Evolutionary conservation across 1,140 invertebrate genomes (phyloP).

Genomic region (Anastrepha ludens): DNA sequence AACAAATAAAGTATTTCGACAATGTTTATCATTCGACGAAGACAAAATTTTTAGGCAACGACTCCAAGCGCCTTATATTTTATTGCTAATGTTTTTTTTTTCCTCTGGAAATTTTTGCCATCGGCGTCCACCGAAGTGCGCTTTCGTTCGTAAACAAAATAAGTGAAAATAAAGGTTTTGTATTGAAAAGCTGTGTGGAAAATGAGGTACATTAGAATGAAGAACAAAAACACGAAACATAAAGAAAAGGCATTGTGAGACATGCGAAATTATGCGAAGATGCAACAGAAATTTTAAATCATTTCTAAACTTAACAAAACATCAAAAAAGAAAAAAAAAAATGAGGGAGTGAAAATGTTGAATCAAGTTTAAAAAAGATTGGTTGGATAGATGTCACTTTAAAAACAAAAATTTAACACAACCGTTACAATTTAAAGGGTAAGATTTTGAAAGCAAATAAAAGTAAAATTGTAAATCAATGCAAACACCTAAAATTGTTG

Average conservation of each 20-base stretch:
- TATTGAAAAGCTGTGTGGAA: slow-evolving; percentile 74
- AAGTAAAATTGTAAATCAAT: slow-evolving; percentile 25
- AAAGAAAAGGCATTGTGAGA: slow-evolving; percentile 74
- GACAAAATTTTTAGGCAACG: neutral
- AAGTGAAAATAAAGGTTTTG: slow-evolving; percentile 29
- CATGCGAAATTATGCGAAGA: slow-evolving; percentile 63
- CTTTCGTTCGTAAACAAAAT: slow-evolving; percentile 21
- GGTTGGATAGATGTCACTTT: neutral
- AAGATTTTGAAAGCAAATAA: slow-evolving; percentile 11
- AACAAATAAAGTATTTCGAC: slow-evolving; percentile 11
- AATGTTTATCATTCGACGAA: neutral
- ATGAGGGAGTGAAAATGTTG: neutral
- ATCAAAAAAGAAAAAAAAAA: neutral
- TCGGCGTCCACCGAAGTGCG: slow-evolving; percentile 16
- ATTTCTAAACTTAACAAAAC: slow-evolving; percentile 62
- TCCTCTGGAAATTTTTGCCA: slow-evolving; percentile 14
- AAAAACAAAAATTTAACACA: neutral
- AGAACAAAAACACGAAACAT: slow-evolving; percentile 63
- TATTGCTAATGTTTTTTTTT: neutral
- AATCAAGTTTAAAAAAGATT: neutral
- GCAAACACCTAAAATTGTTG: slow-evolving; percentile 11
- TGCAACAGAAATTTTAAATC: slow-evolving; percentile 58
- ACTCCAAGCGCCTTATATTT: neutral
- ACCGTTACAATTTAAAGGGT: slow-evolving; percentile 39
- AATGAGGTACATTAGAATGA: slow-evolving; percentile 68